A percentile compares a stretch with the other conserved stretches of the same genome.
phyloP scores from a whole-genome alignment of 2,113 vertebrate genomes.

The Pao palembangensis region DNA sequence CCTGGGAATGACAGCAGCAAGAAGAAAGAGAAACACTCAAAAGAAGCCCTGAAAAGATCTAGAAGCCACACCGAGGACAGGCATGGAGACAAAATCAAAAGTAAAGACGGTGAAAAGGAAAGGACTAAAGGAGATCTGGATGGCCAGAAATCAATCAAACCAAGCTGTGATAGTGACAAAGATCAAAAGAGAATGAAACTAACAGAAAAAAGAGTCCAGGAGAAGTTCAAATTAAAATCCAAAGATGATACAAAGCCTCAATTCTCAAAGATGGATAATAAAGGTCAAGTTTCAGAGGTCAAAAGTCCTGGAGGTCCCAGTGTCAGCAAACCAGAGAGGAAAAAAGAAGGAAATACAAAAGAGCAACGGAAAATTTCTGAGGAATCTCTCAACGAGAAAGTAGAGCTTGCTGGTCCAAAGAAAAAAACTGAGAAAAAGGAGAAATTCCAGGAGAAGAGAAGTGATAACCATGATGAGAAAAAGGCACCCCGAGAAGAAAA shows the following conservation, averaged over 20 bases:
- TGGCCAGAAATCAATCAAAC: slow-evolving; percentile 72
- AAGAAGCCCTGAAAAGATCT: slow-evolving; percentile 78
- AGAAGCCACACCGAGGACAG: slow-evolving; percentile 82
- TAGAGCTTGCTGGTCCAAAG: slow-evolving; percentile 55
- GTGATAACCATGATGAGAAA: slow-evolving; percentile 45
- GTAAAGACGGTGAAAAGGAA: slow-evolving; percentile 78
- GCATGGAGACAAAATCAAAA: slow-evolving; percentile 75
- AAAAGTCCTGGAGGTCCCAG: slow-evolving; percentile 71
- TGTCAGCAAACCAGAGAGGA: slow-evolving; percentile 71
- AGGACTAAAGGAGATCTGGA: slow-evolving; percentile 75
- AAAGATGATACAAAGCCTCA: slow-evolving; percentile 77
- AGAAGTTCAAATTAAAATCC: slow-evolving; percentile 79
- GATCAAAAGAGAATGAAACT: slow-evolving; percentile 74
- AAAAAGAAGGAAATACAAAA: slow-evolving; percentile 75
- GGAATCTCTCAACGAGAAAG: slow-evolving; percentile 63
- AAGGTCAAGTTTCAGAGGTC: slow-evolving; percentile 68
- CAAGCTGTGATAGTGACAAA: slow-evolving; percentile 75
- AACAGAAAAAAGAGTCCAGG: slow-evolving; percentile 77
- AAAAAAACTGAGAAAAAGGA: slow-evolving; percentile 63
- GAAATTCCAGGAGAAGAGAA: slow-evolving; percentile 61
- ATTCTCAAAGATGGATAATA: slow-evolving; percentile 77
- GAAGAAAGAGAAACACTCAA: slow-evolving; percentile 80
- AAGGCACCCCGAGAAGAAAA: slow-evolving; percentile 40
- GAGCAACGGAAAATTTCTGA: slow-evolving; percentile 75
- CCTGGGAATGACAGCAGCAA: slow-evolving; percentile 69